Evolutionary conservation across 53 echinoderm and acorn worm species (phyloP).

Genomic region (Patiria pectinifera): DNA sequence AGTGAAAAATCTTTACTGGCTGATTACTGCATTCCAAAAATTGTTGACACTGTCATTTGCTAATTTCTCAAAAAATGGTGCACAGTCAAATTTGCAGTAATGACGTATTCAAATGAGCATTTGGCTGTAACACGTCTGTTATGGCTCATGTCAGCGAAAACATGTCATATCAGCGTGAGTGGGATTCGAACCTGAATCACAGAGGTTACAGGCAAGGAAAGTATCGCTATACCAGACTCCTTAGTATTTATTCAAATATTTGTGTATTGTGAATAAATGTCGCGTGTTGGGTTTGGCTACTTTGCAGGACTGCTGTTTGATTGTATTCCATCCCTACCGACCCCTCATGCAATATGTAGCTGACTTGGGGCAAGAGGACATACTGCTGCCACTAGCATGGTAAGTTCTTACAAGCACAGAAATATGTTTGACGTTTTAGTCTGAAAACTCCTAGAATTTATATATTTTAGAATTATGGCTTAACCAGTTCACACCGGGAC

Average conservation of each 20-base stretch:
- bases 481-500: no score
- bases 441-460: no score
- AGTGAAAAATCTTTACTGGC: no score
- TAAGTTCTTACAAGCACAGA: slow-evolving; percentile 44
- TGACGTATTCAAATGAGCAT: no score
- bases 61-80: not conserved
- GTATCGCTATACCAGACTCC: not conserved
- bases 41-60: not conserved
- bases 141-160: no score
- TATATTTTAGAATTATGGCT: no score
- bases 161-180: no score
- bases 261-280: not conserved
- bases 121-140: no score
- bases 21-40: not conserved
- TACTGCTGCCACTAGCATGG: slow-evolving; percentile 95
- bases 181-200: no score
- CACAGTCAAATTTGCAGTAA: no score
- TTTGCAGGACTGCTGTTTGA: slow-evolving; percentile 92
- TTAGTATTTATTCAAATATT: not conserved
- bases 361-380: slow-evolving; percentile 96
- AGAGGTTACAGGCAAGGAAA: no score
- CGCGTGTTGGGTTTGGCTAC: not conserved
- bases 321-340: slow-evolving; percentile 96
- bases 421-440: no score
- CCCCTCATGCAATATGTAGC: slow-evolving; percentile 94